phyloP scores from a whole-genome alignment of 2,888 invertebrate genomes.

The Alcis repandata region DNA sequence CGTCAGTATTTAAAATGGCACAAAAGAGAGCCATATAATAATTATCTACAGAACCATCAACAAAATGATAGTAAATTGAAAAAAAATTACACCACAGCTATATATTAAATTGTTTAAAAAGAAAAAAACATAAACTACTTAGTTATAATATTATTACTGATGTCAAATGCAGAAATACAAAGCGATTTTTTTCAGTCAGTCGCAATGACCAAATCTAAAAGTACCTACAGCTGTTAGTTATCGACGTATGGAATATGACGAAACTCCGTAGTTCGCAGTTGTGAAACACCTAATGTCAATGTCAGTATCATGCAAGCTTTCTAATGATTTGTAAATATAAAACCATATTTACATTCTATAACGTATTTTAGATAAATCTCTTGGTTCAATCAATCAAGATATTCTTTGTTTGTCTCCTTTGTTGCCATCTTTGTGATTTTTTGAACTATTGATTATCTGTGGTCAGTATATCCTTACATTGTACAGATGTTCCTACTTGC shows the following conservation, averaged over 20 bases:
- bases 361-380: background rate
- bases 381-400: background rate
- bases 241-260: conserved; percentile 10
- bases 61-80: background rate
- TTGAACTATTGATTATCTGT: background rate
- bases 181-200: background rate
- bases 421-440: background rate
- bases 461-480: background rate
- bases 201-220: too few species aligned
- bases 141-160: too few species aligned
- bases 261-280: conserved; percentile 26
- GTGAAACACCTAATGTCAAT: conserved; percentile 35
- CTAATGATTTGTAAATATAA: conserved; percentile 25
- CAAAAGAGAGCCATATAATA: background rate
- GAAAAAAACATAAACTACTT: too few species aligned
- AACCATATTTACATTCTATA: conserved; percentile 2
- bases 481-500: conserved; percentile 3
- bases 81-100: too few species aligned
- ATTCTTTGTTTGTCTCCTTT: background rate
- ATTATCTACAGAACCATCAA: background rate
- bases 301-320: conserved; percentile 29
- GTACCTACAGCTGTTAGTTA: background rate
- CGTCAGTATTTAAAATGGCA: background rate
- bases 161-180: too few species aligned
- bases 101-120: too few species aligned